phyloP scores from a whole-genome alignment of 2,113 vertebrate genomes.

The Balaenoptera acutorostrata region DNA sequence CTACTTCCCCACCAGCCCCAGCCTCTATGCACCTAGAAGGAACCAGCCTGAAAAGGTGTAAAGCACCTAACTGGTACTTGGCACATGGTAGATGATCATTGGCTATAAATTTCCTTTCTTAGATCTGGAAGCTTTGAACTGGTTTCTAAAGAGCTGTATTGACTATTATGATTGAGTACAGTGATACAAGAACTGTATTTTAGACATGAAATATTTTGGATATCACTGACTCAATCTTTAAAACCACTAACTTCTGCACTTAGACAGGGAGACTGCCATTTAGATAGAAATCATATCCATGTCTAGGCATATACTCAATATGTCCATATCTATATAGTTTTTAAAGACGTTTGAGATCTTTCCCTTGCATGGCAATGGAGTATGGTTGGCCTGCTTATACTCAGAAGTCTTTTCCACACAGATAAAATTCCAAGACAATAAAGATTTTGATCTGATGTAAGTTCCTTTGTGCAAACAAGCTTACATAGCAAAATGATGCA shows the following conservation, averaged over 20 bases:
- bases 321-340: background rate
- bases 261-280: background rate
- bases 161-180: background rate
- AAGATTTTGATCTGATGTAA: background rate
- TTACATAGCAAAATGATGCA: background rate
- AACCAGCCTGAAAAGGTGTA: background rate
- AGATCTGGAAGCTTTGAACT: background rate
- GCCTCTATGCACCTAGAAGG: background rate
- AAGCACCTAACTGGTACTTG: background rate
- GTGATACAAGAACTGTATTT: background rate
- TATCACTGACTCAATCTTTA: background rate
- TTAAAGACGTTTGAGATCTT: background rate
- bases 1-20: background rate
- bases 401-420: background rate
- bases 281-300: background rate
- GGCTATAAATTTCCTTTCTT: background rate
- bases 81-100: background rate
- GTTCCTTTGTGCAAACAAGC: slow-evolving; percentile 8
- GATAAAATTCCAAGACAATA: slow-evolving; percentile 18
- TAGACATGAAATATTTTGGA: background rate
- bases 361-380: background rate
- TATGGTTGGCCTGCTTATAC: background rate
- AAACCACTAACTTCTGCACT: background rate
- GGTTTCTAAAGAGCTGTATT: background rate
- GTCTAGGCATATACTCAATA: background rate